A percentile compares a stretch with the other conserved stretches of the same genome.
These are phyloP conservation scores for Petrolisthes cinctipes DNA, from an alignment of 2,888 invertebrate genomes.

Conservation along the genomic window DNA sequence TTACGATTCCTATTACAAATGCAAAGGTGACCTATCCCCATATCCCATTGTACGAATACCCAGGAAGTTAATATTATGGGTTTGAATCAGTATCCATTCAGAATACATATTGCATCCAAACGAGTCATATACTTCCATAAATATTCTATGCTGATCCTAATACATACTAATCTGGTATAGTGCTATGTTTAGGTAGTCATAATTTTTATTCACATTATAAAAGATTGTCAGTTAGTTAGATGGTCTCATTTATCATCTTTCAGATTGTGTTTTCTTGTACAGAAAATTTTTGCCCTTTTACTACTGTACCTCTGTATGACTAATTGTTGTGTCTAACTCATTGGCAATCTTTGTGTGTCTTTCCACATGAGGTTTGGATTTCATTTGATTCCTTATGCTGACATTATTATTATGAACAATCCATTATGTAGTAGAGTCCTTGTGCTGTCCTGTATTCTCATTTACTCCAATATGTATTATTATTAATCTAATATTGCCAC, in stretches of 20 bases:
- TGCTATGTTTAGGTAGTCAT: too few relatives aligned
- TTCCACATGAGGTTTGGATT: constrained; percentile 30
- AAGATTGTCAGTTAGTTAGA: constrained; percentile 37
- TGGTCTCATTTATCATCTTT: constrained; percentile 11
- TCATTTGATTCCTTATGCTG: neutral
- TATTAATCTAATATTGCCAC: constrained; percentile 14
- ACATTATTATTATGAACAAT: neutral
- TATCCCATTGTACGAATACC: too few relatives aligned
- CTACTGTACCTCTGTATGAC: neutral
- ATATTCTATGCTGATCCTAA: too few relatives aligned
- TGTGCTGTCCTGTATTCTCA: neutral
- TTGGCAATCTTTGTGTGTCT: constrained; percentile 35
- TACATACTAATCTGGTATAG: too few relatives aligned
- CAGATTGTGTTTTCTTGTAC: neutral
- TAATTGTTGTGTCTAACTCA: constrained; percentile 27
- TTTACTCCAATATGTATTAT: constrained; percentile 3
- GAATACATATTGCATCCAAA: too few relatives aligned
- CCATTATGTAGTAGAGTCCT: constrained; percentile 1
- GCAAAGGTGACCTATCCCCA: too few relatives aligned
- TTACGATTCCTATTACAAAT: too few relatives aligned
- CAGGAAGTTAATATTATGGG: too few relatives aligned
- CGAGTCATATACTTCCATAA: too few relatives aligned
- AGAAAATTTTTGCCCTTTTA: constrained; percentile 6
- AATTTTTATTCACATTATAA: neutral
- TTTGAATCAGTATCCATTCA: too few relatives aligned